These are phyloP conservation scores for Hippopotamyrus pictus DNA, from an alignment of 2,797 vertebrate species.

Conservation along the genomic window DNA sequence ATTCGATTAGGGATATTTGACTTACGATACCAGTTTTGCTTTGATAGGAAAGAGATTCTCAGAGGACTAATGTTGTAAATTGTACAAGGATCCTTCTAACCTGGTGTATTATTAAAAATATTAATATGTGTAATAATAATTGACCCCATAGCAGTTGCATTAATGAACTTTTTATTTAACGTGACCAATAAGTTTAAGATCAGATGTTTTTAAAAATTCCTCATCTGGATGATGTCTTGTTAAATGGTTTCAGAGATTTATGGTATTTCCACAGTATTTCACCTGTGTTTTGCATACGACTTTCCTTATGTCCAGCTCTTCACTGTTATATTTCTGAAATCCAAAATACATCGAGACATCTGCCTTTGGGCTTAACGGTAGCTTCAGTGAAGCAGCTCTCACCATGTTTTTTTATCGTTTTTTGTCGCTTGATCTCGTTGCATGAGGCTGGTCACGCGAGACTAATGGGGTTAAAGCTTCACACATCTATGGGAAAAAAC, in stretches of 20 bases:
- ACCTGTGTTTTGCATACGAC: not conserved
- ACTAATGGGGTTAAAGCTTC: not conserved
- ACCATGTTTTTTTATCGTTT: not conserved
- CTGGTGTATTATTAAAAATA: not conserved
- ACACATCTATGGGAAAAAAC: not conserved
- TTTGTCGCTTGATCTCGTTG: not conserved
- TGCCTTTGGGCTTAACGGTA: not conserved
- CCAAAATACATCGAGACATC: not conserved
- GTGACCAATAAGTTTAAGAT: not conserved
- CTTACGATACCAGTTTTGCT: not conserved
- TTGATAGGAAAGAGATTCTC: not conserved
- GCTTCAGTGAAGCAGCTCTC: not conserved
- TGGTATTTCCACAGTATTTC: not conserved
- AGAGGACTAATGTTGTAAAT: not conserved
- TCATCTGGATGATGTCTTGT: not conserved
- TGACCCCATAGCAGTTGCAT: not conserved
- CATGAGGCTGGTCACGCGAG: not conserved
- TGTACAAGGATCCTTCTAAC: not conserved
- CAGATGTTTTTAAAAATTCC: not conserved
- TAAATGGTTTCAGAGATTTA: not conserved
- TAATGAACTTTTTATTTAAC: not conserved
- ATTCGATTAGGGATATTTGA: not conserved
- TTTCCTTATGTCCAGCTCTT: not conserved
- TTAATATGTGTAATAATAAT: not conserved
- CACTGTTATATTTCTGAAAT: not conserved